Evolutionary conservation across 2,113 vertebrate species (phyloP), one percentile per base, ranked within the genome.

Genomic region (Lepus europaeus): DNA sequence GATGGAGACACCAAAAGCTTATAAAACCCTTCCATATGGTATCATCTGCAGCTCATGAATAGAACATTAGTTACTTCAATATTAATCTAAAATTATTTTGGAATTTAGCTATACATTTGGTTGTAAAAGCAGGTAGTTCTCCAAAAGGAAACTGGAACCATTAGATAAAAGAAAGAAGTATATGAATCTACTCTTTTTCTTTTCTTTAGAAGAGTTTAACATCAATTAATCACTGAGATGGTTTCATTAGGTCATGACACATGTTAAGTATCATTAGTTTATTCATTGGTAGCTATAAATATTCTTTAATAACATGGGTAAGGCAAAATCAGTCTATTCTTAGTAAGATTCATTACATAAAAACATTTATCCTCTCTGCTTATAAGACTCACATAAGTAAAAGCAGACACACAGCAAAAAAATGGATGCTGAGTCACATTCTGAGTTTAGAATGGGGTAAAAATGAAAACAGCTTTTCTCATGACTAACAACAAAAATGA

Each of bases 401-500:
- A 93, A 81, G 39, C 25, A 81, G 22, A 83, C 4, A 25, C 6
- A 64, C n/a, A 73, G 63, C 72, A 49, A 53, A 61, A 64, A 80
- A 23, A 64, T 22, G 16, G 25, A 66, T 61, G 23, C 73, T 76
- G 53, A 94, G 85, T 91, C 68, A 94, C 61, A 92, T 77, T 80
- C 80, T 82, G 39, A 92, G 69, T 91, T 90, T 77, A 70, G 20
- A 88, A 94, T 11, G 79, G 8, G 27, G 16, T 49, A 76, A 76
- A 13, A 92, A 94, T 49, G 90, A 94, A 61, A 94, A 68, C 20
- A 78, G 23, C 0, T 33, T 73, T 93, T 90, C 53, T 94, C 17
- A 59, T 27, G 68, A 73, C 81, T 8, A 39, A 79, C 31, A 36
- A 83, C 10, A 20, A 79, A 72, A 66, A 33, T 36, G 22, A 22